Conservation (phyloP, 1,140 invertebrate species). For the Caerostris darwini region DNA sequence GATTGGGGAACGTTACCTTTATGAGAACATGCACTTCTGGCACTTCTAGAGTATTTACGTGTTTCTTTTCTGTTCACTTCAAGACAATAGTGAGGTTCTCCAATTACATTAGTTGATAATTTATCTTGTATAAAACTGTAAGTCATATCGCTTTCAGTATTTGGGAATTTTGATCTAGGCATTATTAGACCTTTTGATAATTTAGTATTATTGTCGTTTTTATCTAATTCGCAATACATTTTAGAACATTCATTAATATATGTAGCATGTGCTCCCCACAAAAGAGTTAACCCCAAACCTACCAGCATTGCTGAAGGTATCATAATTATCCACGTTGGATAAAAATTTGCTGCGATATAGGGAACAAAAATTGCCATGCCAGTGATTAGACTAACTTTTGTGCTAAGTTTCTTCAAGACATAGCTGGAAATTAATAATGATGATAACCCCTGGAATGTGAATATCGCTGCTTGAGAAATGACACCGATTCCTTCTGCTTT, state of each 20-base stretch:
- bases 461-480: slow-evolving; percentile 79
- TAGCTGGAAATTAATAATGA: slow-evolving; percentile 72
- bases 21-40: too few relatives aligned
- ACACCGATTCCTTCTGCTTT: slow-evolving; percentile 68
- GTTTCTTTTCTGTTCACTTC: too few relatives aligned
- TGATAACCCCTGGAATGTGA: slow-evolving; percentile 80
- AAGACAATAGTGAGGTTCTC: too few relatives aligned
- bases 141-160: too few relatives aligned
- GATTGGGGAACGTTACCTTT: too few relatives aligned
- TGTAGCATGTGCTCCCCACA: slow-evolving; percentile 84
- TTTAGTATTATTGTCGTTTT: too few relatives aligned
- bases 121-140: too few relatives aligned
- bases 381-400: slow-evolving; percentile 82
- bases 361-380: slow-evolving; percentile 81
- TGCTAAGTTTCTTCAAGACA: slow-evolving; percentile 80
- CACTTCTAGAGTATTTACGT: too few relatives aligned
- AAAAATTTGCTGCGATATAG: slow-evolving; percentile 82
- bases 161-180: too few relatives aligned
- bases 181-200: too few relatives aligned
- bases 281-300: slow-evolving; percentile 83
- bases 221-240: background rate
- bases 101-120: too few relatives aligned
- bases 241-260: slow-evolving; percentile 83
- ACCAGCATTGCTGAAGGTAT: slow-evolving; percentile 82
- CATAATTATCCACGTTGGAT: slow-evolving; percentile 80